A percentile compares a stretch with the other conserved stretches of the same genome.
Evolutionary conservation across 1,140 invertebrate genomes (phyloP).

Genomic region (Cecropterus lyciades): DNA sequence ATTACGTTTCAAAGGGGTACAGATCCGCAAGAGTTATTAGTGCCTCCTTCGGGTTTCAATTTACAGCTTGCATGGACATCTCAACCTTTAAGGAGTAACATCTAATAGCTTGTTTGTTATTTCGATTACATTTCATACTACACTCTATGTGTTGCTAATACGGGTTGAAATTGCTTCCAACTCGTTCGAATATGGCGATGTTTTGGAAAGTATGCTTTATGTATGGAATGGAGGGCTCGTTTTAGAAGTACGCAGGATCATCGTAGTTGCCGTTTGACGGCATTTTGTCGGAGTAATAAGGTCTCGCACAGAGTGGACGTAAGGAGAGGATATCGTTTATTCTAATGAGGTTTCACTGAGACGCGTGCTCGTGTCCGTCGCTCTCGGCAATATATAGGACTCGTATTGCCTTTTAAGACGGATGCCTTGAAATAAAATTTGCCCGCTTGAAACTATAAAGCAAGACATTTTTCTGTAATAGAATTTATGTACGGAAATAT

Average conservation of each 20-base stretch:
- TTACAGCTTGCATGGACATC: conserved; percentile 76
- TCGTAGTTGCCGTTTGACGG: conserved; percentile 69
- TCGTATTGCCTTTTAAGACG: conserved; percentile 50
- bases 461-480: conserved; percentile 4
- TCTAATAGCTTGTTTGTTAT: conserved; percentile 66
- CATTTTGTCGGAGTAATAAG: conserved; percentile 83
- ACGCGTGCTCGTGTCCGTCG: conserved; percentile 56
- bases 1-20: conserved; percentile 17
- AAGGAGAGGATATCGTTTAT: conserved; percentile 83
- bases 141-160: conserved; percentile 53
- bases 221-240: conserved; percentile 42
- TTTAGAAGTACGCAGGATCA: conserved; percentile 35
- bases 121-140: conserved; percentile 51
- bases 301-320: conserved; percentile 79
- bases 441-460: conserved; percentile 4
- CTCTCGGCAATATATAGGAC: conserved; percentile 47
- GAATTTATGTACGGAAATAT: background rate
- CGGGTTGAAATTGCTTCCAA: conserved; percentile 51
- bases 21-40: conserved; percentile 47
- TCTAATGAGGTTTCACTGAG: conserved; percentile 79
- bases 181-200: background rate
- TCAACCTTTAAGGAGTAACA: conserved; percentile 70
- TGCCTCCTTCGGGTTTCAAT: conserved; percentile 73
- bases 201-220: conserved; percentile 49
- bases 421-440: conserved; percentile 33